Percentiles rank a stretch among this genome's conserved stretches.
Conservation (phyloP, 2,113 vertebrate genomes). For the Sinocyclocheilus anshuiensis region DNA sequence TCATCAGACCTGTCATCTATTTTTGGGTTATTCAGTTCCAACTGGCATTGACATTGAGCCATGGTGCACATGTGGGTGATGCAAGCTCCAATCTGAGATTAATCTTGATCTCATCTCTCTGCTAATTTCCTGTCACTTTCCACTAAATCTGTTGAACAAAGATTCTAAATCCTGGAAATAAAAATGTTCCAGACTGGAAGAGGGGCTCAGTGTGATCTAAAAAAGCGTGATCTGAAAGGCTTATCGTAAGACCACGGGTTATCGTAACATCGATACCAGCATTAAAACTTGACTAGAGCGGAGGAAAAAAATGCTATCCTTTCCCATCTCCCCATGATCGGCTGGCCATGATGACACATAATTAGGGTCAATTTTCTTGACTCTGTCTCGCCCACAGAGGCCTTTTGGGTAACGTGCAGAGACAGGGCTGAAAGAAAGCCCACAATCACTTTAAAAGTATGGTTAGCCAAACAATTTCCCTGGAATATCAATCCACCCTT, state of each 20-base stretch:
- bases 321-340: constrained; percentile 10
- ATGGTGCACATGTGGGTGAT: neutral
- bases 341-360: constrained; percentile 46
- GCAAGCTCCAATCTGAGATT: neutral
- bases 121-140: neutral
- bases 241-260: neutral
- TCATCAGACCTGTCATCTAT: too few species aligned
- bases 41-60: neutral
- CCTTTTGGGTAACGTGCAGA: constrained; percentile 36
- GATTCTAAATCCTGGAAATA: neutral
- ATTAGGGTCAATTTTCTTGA: constrained; percentile 68
- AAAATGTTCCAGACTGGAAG: neutral
- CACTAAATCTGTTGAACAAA: neutral
- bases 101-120: neutral
- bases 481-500: constrained; percentile 63
- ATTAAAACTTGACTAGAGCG: neutral
- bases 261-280: neutral
- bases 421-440: constrained; percentile 50
- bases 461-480: constrained; percentile 47
- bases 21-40: neutral
- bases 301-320: neutral
- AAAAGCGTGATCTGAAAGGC: neutral
- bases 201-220: neutral
- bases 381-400: constrained; percentile 39
- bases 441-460: constrained; percentile 43